phyloP scores from a whole-genome alignment of 2,797 vertebrate genomes.

The Danionella dracula region DNA sequence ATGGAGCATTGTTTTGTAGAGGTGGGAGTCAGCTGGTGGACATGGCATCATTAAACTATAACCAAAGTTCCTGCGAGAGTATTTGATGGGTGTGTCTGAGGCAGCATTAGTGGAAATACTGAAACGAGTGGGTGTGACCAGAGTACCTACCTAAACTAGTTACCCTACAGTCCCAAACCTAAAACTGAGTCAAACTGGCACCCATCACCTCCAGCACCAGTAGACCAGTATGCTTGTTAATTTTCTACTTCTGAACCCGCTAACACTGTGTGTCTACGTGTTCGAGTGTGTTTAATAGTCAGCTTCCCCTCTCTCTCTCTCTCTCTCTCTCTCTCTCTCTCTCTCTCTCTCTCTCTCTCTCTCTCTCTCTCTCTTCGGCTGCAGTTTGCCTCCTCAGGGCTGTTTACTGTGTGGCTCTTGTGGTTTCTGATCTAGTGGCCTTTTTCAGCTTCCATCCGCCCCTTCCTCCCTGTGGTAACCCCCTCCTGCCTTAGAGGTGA shows the following conservation, averaged over 20 bases:
- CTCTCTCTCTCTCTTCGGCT: conserved; percentile 62
- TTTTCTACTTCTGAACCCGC: not conserved
- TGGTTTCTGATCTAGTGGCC: conserved; percentile 99
- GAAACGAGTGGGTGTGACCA: too few species aligned
- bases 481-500: conserved; percentile 98
- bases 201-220: too few species aligned
- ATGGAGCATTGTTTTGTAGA: too few species aligned
- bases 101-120: too few species aligned
- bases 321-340: conserved; percentile 65
- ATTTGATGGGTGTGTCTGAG: too few species aligned
- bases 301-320: conserved; percentile 64
- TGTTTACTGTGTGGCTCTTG: conserved; percentile 99
- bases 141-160: too few species aligned
- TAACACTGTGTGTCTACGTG: not conserved
- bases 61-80: too few species aligned
- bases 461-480: conserved; percentile 82
- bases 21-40: too few species aligned
- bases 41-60: too few species aligned
- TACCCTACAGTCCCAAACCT: too few species aligned
- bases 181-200: too few species aligned
- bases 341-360: conserved; percentile 63
- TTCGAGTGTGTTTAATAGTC: conserved; percentile 51
- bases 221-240: too few species aligned
- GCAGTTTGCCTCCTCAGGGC: conserved; percentile 82
- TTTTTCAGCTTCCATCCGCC: conserved; percentile 95